Percentiles rank a stretch among this genome's conserved stretches.
Conservation (phyloP, 2,113 vertebrate species). For the Cryptomyrus ogoouensis region DNA sequence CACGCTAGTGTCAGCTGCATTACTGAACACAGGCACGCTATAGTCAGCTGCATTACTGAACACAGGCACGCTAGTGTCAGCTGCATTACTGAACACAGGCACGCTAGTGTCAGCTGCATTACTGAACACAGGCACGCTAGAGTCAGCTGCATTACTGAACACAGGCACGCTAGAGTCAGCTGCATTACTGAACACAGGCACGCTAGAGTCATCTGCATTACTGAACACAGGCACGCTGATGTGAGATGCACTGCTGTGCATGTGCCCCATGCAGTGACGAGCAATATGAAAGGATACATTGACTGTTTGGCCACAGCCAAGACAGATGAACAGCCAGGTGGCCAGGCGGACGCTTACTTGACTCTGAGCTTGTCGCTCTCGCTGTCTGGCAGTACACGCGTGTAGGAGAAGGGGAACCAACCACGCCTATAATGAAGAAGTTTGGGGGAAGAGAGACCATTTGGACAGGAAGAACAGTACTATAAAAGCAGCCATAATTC, state of each 20-base stretch:
- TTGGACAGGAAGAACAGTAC: neutral
- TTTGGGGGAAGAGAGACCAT: conserved; percentile 2
- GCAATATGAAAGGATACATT: neutral
- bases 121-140: neutral
- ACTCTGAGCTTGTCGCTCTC: conserved; percentile 77
- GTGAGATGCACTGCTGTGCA: neutral
- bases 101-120: neutral
- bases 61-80: neutral
- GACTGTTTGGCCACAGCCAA: neutral
- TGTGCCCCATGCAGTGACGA: neutral
- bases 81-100: neutral
- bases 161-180: neutral
- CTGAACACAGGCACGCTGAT: neutral
- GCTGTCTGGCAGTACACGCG: conserved; percentile 77
- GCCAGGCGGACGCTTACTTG: conserved; percentile 64
- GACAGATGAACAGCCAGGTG: neutral
- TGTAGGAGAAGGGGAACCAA: conserved; percentile 99
- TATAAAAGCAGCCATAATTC: neutral
- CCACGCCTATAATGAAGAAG: conserved; percentile 70
- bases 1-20: too few relatives aligned
- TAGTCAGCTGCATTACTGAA: too few relatives aligned
- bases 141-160: neutral
- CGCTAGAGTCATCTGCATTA: neutral
- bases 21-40: too few relatives aligned
- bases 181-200: neutral